Evolutionary conservation across 2,888 invertebrate genomes (phyloP).

Genomic region (Acrocyrtus sp.): DNA sequence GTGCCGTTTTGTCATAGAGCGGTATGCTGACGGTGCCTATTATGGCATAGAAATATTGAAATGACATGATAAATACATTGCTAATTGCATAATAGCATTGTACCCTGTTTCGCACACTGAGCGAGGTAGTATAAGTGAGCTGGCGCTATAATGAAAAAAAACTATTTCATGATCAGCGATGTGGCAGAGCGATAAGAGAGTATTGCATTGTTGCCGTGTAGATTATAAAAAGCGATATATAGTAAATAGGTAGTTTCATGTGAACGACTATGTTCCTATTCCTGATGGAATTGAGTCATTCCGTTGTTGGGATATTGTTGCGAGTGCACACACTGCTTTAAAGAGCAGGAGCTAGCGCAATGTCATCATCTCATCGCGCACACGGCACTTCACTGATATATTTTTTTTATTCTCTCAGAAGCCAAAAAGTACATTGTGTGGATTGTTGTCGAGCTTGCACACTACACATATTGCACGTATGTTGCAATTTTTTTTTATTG

Average conservation of each 20-base stretch:
- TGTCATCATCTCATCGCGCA: conserved; percentile 18
- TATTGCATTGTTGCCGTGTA: conserved; percentile 4
- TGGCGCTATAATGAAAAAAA: too few relatives aligned
- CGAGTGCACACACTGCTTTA: not conserved
- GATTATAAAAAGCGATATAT: conserved; percentile 44
- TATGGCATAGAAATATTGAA: not conserved
- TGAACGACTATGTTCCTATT: conserved; percentile 56
- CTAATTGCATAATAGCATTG: conserved; percentile 5
- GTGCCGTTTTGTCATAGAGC: not conserved
- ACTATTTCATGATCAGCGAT: conserved; percentile 46
- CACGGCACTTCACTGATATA: not conserved
- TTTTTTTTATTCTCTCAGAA: not conserved
- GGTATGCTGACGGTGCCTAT: not conserved
- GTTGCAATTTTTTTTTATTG: conserved; percentile 27
- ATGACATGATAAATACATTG: conserved; percentile 3
- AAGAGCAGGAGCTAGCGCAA: conserved; percentile 20
- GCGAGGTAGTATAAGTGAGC: too few relatives aligned
- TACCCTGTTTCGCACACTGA: not conserved
- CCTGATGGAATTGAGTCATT: conserved; percentile 50
- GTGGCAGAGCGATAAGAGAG: conserved; percentile 7
- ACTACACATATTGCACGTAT: conserved; percentile 12
- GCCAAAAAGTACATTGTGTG: not conserved
- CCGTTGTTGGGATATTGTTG: not conserved
- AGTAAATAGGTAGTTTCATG: conserved; percentile 55
- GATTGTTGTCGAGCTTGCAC: not conserved